These are phyloP conservation scores for Pachycephus smyrnensis DNA, from an alignment of 2,888 invertebrate species.

Conservation along the genomic window DNA sequence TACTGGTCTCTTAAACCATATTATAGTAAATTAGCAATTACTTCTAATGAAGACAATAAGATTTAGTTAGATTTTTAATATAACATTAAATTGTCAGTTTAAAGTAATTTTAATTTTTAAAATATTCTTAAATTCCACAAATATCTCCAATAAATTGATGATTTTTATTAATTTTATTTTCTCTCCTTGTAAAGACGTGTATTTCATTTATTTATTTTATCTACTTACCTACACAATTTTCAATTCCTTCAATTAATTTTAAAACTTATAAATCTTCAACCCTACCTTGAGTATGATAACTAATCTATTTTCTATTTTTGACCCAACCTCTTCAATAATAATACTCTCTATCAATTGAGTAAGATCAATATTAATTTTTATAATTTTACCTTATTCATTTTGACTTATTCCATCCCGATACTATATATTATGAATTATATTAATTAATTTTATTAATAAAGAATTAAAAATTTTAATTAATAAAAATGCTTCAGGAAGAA, in stretches of 20 bases:
- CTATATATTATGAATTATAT: slow-evolving; percentile 69
- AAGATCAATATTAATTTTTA: slow-evolving; percentile 69
- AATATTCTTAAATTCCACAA: slow-evolving; percentile 78
- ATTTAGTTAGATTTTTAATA: slow-evolving; percentile 33
- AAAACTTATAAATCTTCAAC: slow-evolving; percentile 53
- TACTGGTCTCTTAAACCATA: slow-evolving; percentile 78
- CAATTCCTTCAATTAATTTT: slow-evolving; percentile 68
- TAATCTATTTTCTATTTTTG: slow-evolving; percentile 78
- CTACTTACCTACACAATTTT: slow-evolving; percentile 65
- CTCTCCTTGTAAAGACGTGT: slow-evolving; percentile 67
- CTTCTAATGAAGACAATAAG: slow-evolving; percentile 72
- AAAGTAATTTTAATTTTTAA: slow-evolving; percentile 49
- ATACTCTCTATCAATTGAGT: slow-evolving; percentile 73
- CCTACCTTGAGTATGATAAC: slow-evolving; percentile 80
- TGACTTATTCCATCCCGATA: slow-evolving; percentile 72
- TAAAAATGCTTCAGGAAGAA: slow-evolving; percentile 62
- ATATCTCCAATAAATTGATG: slow-evolving; percentile 74
- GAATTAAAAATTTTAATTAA: slow-evolving; percentile 72
- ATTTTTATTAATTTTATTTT: slow-evolving; percentile 63
- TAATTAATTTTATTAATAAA: slow-evolving; percentile 66
- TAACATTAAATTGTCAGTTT: slow-evolving; percentile 37
- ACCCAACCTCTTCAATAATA: slow-evolving; percentile 71
- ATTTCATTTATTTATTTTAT: too few relatives aligned
- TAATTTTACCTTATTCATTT: slow-evolving; percentile 70
- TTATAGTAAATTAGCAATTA: slow-evolving; percentile 71